Conservation (phyloP, 2,888 invertebrate genomes). For the Seira musarum region DNA sequence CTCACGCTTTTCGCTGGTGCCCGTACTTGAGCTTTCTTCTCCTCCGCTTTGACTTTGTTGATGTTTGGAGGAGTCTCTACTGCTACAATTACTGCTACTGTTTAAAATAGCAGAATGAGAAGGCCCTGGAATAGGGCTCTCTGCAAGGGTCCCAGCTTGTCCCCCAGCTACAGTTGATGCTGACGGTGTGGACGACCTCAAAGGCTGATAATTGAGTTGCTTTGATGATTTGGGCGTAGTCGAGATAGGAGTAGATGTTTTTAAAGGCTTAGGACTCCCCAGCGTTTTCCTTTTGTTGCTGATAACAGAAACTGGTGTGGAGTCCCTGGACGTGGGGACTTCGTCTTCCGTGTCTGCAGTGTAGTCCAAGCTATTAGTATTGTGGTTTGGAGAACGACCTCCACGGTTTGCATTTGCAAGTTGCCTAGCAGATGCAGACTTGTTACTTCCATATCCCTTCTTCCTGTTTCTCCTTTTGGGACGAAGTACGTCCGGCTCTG, state of each 20-base stretch:
- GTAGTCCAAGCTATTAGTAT: slow-evolving; percentile 49
- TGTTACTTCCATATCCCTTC: slow-evolving; percentile 38
- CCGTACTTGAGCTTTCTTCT: slow-evolving; percentile 53
- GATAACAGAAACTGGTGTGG: slow-evolving; percentile 43
- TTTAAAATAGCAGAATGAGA: slow-evolving; percentile 45
- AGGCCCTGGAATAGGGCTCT: slow-evolving; percentile 48
- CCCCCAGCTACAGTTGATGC: neutral
- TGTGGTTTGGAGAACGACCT: slow-evolving; percentile 41
- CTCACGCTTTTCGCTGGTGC: slow-evolving; percentile 60
- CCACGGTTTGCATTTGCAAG: slow-evolving; percentile 28
- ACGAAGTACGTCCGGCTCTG: slow-evolving; percentile 41
- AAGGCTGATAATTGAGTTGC: slow-evolving; percentile 20
- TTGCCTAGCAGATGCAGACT: neutral
- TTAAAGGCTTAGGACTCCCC: slow-evolving; percentile 48
- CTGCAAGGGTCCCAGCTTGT: slow-evolving; percentile 1
- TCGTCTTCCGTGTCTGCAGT: slow-evolving; percentile 58
- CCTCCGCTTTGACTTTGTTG: slow-evolving; percentile 37
- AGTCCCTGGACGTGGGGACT: slow-evolving; percentile 41
- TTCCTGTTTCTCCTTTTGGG: slow-evolving; percentile 44
- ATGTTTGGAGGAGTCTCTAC: slow-evolving; percentile 24
- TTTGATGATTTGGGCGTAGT: slow-evolving; percentile 48
- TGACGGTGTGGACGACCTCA: slow-evolving; percentile 37
- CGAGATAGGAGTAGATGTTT: slow-evolving; percentile 52
- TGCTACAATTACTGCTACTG: slow-evolving; percentile 35
- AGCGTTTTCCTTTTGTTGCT: slow-evolving; percentile 40